Percentiles rank a stretch among this genome's conserved stretches.
Conservation (phyloP, 2,797 vertebrate genomes). For the Notoglanidium macrostoma region DNA sequence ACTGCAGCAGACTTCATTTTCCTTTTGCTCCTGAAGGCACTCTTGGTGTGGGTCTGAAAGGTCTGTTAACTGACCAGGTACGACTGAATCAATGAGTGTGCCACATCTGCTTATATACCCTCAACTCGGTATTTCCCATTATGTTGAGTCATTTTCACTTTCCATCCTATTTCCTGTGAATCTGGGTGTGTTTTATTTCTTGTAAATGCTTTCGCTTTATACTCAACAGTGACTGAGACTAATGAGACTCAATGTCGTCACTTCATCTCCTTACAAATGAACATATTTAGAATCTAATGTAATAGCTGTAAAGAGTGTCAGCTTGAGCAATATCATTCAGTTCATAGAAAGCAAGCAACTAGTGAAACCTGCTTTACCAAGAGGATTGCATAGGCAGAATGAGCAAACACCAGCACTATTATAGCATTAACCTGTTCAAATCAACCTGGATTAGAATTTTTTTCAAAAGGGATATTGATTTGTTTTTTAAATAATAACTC, state of each 20-base stretch:
- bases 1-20: constrained; percentile 43
- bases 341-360: not conserved
- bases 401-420: not conserved
- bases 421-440: not conserved
- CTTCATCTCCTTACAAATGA: not conserved
- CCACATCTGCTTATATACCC: not conserved
- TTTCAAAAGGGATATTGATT: not conserved
- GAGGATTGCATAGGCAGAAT: not conserved
- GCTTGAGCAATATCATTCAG: not conserved
- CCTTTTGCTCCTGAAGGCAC: not conserved
- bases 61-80: not conserved
- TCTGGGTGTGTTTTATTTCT: not conserved
- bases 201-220: not conserved
- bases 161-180: not conserved
- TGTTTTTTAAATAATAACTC: not conserved
- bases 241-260: too few relatives aligned
- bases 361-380: not conserved
- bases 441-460: not conserved
- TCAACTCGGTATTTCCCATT: not conserved
- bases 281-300: too few relatives aligned
- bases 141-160: constrained; percentile 1
- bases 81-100: not conserved
- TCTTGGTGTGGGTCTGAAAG: not conserved
- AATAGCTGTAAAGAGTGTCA: not conserved
- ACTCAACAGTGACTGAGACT: not conserved